phyloP scores from a whole-genome alignment of 2,888 invertebrate genomes.

The Trissonchulus latispiculum region DNA sequence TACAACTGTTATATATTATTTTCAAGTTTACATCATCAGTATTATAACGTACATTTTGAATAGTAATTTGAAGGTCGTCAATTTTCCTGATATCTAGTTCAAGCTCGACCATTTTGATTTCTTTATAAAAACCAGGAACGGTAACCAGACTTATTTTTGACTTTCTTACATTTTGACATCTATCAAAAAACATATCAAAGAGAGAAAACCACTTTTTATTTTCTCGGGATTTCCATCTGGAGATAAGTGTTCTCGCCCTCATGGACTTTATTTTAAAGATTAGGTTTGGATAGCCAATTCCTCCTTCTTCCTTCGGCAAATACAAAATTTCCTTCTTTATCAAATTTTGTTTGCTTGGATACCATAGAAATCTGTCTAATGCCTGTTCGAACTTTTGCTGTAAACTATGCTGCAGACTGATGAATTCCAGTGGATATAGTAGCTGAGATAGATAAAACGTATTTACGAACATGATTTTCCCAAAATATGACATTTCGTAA shows the following conservation, averaged over 20 bases:
- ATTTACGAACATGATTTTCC: background rate
- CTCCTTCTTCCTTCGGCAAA: background rate
- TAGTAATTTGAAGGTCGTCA: background rate
- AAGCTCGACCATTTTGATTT: background rate
- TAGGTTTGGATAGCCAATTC: background rate
- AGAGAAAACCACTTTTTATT: background rate
- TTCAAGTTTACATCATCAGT: background rate
- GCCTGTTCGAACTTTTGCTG: background rate
- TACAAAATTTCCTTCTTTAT: constrained; percentile 4
- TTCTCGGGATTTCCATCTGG: background rate
- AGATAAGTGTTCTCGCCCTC: background rate
- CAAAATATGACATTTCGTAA: background rate
- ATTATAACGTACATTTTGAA: background rate
- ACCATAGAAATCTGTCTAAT: constrained; percentile 7
- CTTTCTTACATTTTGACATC: background rate
- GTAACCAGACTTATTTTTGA: background rate
- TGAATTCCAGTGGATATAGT: background rate
- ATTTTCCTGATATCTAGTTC: background rate
- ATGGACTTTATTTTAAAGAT: background rate
- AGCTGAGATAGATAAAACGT: background rate
- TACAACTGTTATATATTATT: background rate
- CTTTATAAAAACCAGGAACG: background rate
- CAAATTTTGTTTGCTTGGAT: constrained; percentile 5
- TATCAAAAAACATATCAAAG: background rate
- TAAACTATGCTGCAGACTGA: no score